Conservation (phyloP, 2,797 vertebrate species). For the Poliocrania exsul region DNA sequence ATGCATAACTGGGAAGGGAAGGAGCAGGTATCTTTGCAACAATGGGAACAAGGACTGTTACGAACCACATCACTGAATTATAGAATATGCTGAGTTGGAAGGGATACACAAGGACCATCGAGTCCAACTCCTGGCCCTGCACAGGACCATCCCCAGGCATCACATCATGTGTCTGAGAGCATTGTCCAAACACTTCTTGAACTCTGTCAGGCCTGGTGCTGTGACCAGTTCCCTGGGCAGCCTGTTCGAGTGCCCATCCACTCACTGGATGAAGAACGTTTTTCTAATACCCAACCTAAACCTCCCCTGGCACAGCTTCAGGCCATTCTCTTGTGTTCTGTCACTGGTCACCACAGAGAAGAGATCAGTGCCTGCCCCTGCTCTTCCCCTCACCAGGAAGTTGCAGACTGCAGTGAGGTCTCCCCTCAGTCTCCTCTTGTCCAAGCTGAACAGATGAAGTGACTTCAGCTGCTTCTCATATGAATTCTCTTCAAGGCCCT, state of each 20-base stretch:
- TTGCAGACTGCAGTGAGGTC: background rate
- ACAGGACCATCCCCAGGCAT: background rate
- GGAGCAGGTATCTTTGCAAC: background rate
- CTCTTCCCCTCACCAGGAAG: background rate
- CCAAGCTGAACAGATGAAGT: background rate
- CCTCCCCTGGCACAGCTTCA: background rate
- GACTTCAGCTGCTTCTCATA: background rate
- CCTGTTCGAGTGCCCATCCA: background rate
- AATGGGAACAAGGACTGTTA: background rate
- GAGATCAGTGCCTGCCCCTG: background rate
- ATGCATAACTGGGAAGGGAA: background rate
- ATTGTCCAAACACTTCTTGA: background rate
- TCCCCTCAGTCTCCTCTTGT: too few relatives aligned
- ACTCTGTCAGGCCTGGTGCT: background rate
- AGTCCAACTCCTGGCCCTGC: background rate
- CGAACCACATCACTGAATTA: background rate
- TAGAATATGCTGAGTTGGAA: background rate
- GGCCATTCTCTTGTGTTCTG: background rate
- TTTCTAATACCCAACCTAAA: background rate
- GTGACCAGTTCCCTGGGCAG: background rate
- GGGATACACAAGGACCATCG: background rate
- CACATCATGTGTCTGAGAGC: background rate
- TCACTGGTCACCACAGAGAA: background rate
- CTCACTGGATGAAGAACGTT: background rate
- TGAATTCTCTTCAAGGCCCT: background rate